Percentiles rank a stretch among this genome's conserved stretches.
Conservation (phyloP, 2,888 invertebrate genomes). For the Ophion ventricosus region DNA sequence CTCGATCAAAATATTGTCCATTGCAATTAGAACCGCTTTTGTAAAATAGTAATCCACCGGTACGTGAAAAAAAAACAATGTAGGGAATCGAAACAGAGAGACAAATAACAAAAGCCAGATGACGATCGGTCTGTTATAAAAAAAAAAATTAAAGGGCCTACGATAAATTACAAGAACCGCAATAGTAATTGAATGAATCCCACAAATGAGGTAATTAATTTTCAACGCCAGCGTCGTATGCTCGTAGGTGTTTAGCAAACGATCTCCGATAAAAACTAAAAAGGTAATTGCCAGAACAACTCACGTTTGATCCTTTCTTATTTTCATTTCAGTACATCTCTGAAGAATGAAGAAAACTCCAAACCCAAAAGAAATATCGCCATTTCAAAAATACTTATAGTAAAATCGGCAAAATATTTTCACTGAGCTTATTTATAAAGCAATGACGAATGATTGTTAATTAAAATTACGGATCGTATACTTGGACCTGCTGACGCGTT, state of each 20-base stretch:
- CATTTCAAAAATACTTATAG: not conserved
- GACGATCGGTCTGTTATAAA: not conserved
- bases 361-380: not conserved
- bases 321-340: not conserved
- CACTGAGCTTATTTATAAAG: not conserved
- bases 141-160: not conserved
- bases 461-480: conserved; percentile 5
- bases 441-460: conserved; percentile 4
- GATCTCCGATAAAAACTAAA: not conserved
- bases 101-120: not conserved
- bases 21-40: not conserved
- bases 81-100: not conserved
- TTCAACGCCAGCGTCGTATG: not conserved
- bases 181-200: not conserved
- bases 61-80: not conserved
- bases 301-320: not conserved
- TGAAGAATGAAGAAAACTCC: not conserved
- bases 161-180: not conserved
- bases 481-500: not conserved
- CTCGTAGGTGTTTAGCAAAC: not conserved
- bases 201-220: not conserved
- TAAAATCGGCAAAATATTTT: not conserved
- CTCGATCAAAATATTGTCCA: not conserved
- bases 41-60: not conserved
- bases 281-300: not conserved